A percentile compares a stretch with the other conserved stretches of the same genome.
phyloP scores from a whole-genome alignment of 1,140 invertebrate species.

The Mactra quadrangularis region DNA sequence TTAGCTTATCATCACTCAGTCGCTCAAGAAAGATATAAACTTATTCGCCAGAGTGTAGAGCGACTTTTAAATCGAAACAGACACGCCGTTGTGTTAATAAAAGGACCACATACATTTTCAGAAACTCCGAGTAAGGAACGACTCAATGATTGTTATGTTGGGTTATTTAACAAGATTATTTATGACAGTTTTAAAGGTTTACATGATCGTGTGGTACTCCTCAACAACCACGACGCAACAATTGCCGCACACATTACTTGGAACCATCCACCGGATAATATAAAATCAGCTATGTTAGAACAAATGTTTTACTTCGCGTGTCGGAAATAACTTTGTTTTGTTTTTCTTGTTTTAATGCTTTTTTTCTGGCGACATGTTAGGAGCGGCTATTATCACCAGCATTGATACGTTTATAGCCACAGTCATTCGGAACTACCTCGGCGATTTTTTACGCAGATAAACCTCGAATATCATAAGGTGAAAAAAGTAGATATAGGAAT shows the following conservation, averaged over 20 bases:
- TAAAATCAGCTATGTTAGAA: too few relatives aligned
- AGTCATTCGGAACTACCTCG: too few relatives aligned
- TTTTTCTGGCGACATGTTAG: too few relatives aligned
- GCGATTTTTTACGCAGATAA: too few relatives aligned
- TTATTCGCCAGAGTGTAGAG: conserved; percentile 10
- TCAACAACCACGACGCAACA: conserved; percentile 15
- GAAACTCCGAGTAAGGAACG: not conserved
- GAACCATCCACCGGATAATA: too few relatives aligned
- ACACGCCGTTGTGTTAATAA: conserved; percentile 5
- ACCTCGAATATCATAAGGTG: too few relatives aligned
- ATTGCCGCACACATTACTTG: not conserved
- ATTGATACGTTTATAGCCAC: too few relatives aligned
- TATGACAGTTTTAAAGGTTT: conserved; percentile 3
- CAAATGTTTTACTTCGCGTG: too few relatives aligned
- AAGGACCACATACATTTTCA: conserved; percentile 20
- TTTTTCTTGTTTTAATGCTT: too few relatives aligned
- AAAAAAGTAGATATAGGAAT: too few relatives aligned
- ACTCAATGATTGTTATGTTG: conserved; percentile 18
- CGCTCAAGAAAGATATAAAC: not conserved
- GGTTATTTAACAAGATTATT: not conserved
- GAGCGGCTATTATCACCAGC: too few relatives aligned
- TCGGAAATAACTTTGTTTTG: too few relatives aligned
- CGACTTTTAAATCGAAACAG: not conserved
- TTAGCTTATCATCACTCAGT: conserved; percentile 6
- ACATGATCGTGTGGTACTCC: not conserved